Base-by-base conservation (phyloP, 1,140 invertebrate genomes). In the Pogonus chalceus region DNA sequence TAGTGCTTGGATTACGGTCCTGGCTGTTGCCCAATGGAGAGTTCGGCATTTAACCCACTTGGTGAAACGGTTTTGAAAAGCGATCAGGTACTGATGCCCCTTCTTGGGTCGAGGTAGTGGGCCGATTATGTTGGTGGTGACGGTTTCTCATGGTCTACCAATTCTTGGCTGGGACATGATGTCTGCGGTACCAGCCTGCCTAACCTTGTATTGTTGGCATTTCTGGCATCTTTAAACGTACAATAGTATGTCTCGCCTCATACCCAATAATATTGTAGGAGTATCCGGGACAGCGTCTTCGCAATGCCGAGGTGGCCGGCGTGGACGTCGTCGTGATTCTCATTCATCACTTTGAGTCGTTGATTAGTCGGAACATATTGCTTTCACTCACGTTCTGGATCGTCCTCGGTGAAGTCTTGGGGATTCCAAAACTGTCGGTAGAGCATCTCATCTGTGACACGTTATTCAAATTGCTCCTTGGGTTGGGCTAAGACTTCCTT, bases 81-180 rank as follows among this genome's bases (percentile, higher is more conserved):
- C 70, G 3, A 73, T 51, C 1, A 73, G 31, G 60, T 62, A 66
- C 35, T 35, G 20, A 47, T 70, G 63, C 57, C 69, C 66, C 31
- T 60, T 61, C 2, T 47, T 48, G 2, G 62, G 68, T 0, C 57
- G 23, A 0, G 73, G 70, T 21, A 73, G 62, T 1, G 70, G 70
- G 16, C 71, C 71, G 51, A 75, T 62, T 0, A 74, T 37, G 54
- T 76, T 72, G 0, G 66, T 59, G 1, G 65, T 65, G 0, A 70
- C 53, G 7, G 56, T 62, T 39, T 70, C 59, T 62, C 67, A 73
- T 2, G 63, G 65, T 3, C 21, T 49, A 20, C 48, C 24, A 53
- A 0, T 62, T 61, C 46, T 2, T 60, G 56, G 35, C 53, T 49
- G 12, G 61, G 60, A 67, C 71, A 72, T 56, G 59, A 51, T 20